A percentile compares a stretch with the other conserved stretches of the same genome.
phyloP scores from a whole-genome alignment of 2,888 invertebrate genomes.

The Boloria euphrosyne region DNA sequence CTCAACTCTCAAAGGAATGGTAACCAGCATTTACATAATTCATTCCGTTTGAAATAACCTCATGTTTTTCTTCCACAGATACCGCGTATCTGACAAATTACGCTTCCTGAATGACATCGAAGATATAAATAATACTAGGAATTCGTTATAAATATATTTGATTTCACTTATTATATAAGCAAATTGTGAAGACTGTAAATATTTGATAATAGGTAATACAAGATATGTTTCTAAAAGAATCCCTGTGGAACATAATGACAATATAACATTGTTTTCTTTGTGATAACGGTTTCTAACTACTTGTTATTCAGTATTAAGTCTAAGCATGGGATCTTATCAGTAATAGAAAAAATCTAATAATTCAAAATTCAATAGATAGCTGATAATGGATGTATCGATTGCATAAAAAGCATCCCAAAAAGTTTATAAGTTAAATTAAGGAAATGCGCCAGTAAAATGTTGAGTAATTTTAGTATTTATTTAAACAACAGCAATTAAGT shows the following conservation, averaged over 20 bases:
- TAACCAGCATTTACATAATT: constrained; percentile 24
- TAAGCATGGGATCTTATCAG: no score
- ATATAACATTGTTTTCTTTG: constrained; percentile 55
- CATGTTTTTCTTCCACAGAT: constrained; percentile 54
- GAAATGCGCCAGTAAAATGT: no score
- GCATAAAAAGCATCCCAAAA: no score
- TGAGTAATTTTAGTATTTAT: no score
- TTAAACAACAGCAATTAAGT: no score
- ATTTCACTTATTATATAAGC: constrained; percentile 47
- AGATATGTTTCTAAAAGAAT: constrained; percentile 56
- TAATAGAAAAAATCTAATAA: no score
- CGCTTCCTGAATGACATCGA: constrained; percentile 58
- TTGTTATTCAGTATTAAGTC: not conserved
- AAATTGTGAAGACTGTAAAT: constrained; percentile 75
- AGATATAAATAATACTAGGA: constrained; percentile 62
- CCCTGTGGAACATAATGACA: constrained; percentile 78
- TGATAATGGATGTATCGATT: no score
- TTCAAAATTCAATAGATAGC: no score
- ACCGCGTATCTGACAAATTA: constrained; percentile 55
- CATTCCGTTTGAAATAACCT: constrained; percentile 37
- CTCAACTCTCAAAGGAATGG: constrained; percentile 7
- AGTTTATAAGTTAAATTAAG: no score
- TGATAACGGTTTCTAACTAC: constrained; percentile 45
- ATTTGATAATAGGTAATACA: constrained; percentile 52
- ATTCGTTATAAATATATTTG: constrained; percentile 59